phyloP scores from a whole-genome alignment of 2,888 invertebrate species.

The Polymixis flavicincta region DNA sequence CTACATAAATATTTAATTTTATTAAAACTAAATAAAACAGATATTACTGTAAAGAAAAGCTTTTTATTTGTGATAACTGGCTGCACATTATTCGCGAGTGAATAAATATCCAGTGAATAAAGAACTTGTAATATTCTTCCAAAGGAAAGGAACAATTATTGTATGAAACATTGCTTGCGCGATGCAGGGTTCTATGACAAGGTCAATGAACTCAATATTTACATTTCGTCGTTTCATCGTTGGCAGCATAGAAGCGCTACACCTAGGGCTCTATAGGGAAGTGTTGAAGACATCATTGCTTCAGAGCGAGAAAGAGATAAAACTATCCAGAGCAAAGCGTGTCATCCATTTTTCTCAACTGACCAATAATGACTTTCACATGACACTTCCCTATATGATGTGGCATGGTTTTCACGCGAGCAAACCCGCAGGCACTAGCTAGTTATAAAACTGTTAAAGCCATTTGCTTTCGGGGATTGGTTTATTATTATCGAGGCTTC shows the following conservation, averaged over 20 bases:
- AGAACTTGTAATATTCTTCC: neutral
- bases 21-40: neutral
- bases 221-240: too few species aligned
- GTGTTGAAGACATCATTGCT: neutral
- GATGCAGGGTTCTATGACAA: neutral
- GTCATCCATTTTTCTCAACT: neutral
- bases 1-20: neutral
- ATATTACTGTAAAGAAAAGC: too few species aligned
- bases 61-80: too few species aligned
- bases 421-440: constrained; percentile 5
- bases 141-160: neutral
- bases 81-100: too few species aligned
- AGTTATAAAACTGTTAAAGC: constrained; percentile 58
- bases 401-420: neutral
- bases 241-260: neutral
- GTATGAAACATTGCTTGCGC: constrained; percentile 2
- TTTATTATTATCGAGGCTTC: constrained; percentile 48
- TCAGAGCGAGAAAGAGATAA: neutral
- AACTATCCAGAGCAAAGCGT: neutral
- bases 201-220: neutral
- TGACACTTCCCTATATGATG: neutral
- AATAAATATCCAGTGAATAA: neutral
- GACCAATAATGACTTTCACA: neutral
- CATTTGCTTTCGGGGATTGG: constrained; percentile 50
- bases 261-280: too few species aligned